Conservation (phyloP, 2,113 vertebrate species). For the Nothobranchius furzeri region DNA sequence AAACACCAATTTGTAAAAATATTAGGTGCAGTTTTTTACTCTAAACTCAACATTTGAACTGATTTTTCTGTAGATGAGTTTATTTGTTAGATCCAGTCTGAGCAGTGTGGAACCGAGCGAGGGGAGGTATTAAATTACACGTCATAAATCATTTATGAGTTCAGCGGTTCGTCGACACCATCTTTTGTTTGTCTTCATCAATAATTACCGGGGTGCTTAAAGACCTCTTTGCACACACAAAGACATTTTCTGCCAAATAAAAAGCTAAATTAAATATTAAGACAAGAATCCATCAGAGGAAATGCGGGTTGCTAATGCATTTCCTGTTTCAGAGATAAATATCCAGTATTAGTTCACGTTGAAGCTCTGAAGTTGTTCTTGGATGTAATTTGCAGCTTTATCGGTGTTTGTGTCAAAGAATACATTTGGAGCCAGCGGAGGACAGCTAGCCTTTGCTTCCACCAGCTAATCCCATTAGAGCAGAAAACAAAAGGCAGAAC, state of each 20-base stretch:
- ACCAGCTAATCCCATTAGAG: neutral
- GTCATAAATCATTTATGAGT: constrained; percentile 55
- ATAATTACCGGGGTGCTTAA: constrained; percentile 70
- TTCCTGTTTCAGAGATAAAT: constrained; percentile 2
- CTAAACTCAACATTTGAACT: neutral
- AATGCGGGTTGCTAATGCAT: neutral
- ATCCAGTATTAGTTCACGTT: neutral
- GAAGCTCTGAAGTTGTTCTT: neutral
- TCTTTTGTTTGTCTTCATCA: constrained; percentile 56
- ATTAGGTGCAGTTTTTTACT: too few species aligned
- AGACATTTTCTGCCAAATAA: neutral
- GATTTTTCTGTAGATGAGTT: neutral
- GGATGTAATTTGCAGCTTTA: neutral
- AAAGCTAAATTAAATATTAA: neutral
- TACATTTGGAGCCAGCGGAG: neutral
- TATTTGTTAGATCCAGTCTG: constrained; percentile 43
- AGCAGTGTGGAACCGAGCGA: constrained; percentile 14
- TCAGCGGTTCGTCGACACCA: constrained; percentile 48
- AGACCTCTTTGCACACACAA: constrained; percentile 43
- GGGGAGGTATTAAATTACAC: constrained; percentile 46
- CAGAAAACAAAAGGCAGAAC: neutral
- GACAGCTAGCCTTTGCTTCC: neutral
- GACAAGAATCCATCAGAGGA: neutral
- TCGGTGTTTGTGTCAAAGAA: neutral
- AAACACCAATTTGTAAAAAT: too few species aligned